These are phyloP conservation scores for Phytoseiulus persimilis DNA, from an alignment of 2,888 invertebrate species.

Conservation along the genomic window DNA sequence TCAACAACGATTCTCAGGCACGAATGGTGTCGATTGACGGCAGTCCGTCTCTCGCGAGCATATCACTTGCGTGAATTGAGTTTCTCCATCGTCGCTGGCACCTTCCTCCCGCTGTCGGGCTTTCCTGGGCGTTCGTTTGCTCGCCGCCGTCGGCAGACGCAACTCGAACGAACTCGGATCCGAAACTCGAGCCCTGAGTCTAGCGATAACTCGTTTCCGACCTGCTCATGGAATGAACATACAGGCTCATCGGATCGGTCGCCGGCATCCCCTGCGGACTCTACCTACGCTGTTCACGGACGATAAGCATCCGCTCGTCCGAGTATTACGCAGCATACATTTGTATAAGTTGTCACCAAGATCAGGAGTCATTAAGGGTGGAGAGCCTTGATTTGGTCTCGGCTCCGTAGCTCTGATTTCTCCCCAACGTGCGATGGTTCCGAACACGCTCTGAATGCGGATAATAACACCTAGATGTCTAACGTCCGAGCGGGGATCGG, in stretches of 20 bases:
- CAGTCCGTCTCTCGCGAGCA: neutral
- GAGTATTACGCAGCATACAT: neutral
- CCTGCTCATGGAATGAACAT: neutral
- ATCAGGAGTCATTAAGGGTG: neutral
- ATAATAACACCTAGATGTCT: neutral
- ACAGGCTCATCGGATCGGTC: neutral
- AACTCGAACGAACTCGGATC: neutral
- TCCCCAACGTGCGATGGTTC: neutral
- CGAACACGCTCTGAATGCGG: neutral
- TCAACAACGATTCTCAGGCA: neutral
- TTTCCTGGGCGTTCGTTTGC: neutral
- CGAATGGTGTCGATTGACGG: neutral
- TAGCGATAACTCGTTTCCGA: neutral
- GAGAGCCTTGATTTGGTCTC: neutral
- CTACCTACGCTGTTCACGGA: neutral
- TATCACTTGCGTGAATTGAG: neutral
- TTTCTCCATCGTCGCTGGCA: neutral
- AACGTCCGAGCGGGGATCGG: neutral
- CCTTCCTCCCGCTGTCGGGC: neutral
- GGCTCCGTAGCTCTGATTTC: neutral
- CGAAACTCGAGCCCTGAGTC: neutral
- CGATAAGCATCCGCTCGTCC: neutral
- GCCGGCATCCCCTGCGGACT: neutral
- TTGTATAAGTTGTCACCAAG: neutral
- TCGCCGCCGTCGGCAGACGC: neutral